Evolutionary conservation across 2,113 vertebrate genomes (phyloP), one percentile per base, ranked within the genome.

Genomic region (Symphodus melops): DNA sequence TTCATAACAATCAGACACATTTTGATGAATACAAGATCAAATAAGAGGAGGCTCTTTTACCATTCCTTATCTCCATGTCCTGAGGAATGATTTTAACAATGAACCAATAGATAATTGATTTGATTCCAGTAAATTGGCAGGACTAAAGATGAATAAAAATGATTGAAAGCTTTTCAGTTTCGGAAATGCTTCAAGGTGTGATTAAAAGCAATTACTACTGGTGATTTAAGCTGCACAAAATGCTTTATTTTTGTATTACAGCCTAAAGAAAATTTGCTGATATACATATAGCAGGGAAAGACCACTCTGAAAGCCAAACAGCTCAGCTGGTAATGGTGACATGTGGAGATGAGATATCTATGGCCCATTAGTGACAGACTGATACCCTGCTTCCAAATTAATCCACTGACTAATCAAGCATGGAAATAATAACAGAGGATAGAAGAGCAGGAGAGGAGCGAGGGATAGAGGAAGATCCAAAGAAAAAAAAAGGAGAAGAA

Each of bases 371-470:
- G 91, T 82, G 88, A 89, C 90, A 92, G 89, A 88, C 89, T 91
- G 91, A 91, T 91, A 91, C 88, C 87, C 90, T 89, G 91, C 89
- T 88, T 92, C 86, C 87, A 93, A 93, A 94, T 93, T 91, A 92
- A 94, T 93, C 91, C 93, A 88, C 86, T 77, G 87, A 89, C 91
- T 93, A 93, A 94, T 94, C 92, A 93, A 90, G 90, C 88, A 91
- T 88, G 80, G 87, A 89, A 91, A 90, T 92, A 87, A 91, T 90
- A 89, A 87, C 79, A 79, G 68, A 86, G 74, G 69, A 86, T 75
- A 73, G 84, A 69, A n/a, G 56, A 69, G 76, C 63, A 79, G 73
- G 84, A 82, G 68, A 59, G 59, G 79, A 87, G 69, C 6, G 53
- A 81, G 71, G 52, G 72, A 79, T 36, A 37, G 80, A 79, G 46